Conservation (phyloP, 1,140 invertebrate species). For the Diachasma alloeum region DNA sequence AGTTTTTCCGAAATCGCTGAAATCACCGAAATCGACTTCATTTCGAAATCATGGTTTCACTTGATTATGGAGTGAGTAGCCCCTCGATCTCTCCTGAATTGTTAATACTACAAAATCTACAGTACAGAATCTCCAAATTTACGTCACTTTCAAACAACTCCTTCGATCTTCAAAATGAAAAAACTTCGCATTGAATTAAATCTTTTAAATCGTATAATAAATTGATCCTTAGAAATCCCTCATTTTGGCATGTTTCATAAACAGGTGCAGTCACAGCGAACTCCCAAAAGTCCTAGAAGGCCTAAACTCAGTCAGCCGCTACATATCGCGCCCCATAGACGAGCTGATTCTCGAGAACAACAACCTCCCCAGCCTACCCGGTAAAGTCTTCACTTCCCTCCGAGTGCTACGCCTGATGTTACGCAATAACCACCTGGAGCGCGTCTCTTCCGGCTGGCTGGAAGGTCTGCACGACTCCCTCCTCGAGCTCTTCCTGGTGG, state of each 20-base stretch:
- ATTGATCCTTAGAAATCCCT: not conserved
- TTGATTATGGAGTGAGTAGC: too few species aligned
- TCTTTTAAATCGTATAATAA: too few species aligned
- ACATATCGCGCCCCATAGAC: conserved; percentile 76
- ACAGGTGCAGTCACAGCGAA: conserved; percentile 87
- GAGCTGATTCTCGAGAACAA: conserved; percentile 88
- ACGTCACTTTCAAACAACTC: too few species aligned
- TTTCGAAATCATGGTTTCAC: too few species aligned
- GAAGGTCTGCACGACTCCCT: conserved; percentile 78
- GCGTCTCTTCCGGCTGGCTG: conserved; percentile 82
- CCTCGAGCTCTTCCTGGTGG: conserved; percentile 84
- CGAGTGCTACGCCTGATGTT: conserved; percentile 82
- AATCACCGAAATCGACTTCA: too few species aligned
- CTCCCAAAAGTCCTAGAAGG: conserved; percentile 77
- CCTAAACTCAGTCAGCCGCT: conserved; percentile 74
- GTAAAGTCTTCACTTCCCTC: conserved; percentile 77
- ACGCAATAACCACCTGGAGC: conserved; percentile 82
- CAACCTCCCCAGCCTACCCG: conserved; percentile 80
- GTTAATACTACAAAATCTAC: too few species aligned
- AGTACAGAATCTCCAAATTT: too few species aligned
- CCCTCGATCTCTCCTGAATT: too few species aligned
- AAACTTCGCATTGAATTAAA: too few species aligned
- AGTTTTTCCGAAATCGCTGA: too few species aligned
- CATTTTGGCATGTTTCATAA: not conserved
- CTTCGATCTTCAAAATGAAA: too few species aligned